phyloP scores from a whole-genome alignment of 2,888 invertebrate species.

The Perizoma affinitatum region DNA sequence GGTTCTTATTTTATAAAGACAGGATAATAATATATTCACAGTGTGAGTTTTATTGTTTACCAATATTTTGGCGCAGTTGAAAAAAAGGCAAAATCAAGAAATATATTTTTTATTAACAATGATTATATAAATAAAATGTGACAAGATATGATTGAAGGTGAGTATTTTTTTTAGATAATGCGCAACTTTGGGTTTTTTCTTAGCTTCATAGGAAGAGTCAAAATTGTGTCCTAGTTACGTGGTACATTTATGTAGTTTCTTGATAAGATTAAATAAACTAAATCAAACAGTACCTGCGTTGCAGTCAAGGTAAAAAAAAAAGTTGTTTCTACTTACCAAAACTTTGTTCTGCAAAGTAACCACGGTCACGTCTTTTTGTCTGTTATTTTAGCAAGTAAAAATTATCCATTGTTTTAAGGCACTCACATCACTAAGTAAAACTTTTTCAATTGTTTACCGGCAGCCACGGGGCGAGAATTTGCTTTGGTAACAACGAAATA shows the following conservation, averaged over 20 bases:
- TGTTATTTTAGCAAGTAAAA: constrained; percentile 46
- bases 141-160: too few relatives aligned
- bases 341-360: constrained; percentile 46
- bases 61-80: too few relatives aligned
- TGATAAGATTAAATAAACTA: constrained; percentile 54
- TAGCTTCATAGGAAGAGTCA: constrained; percentile 19
- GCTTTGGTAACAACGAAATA: constrained; percentile 6
- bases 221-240: constrained; percentile 12
- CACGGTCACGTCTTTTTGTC: constrained; percentile 45
- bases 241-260: constrained; percentile 21
- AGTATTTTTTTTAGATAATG: too few relatives aligned
- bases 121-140: too few relatives aligned
- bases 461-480: constrained; percentile 50
- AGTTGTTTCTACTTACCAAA: constrained; percentile 55
- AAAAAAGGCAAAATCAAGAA: too few relatives aligned
- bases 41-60: too few relatives aligned
- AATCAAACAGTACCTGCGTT: constrained; percentile 57
- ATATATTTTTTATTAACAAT: too few relatives aligned
- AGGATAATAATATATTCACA: too few relatives aligned
- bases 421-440: constrained; percentile 67
- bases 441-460: constrained; percentile 33
- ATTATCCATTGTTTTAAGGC: constrained; percentile 73
- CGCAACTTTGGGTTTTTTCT: constrained; percentile 10
- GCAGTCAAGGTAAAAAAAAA: constrained; percentile 44
- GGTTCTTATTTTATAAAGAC: too few relatives aligned